Evolutionary conservation across 2,113 vertebrate species (phyloP).

Genomic region (Atractosteus spatula): DNA sequence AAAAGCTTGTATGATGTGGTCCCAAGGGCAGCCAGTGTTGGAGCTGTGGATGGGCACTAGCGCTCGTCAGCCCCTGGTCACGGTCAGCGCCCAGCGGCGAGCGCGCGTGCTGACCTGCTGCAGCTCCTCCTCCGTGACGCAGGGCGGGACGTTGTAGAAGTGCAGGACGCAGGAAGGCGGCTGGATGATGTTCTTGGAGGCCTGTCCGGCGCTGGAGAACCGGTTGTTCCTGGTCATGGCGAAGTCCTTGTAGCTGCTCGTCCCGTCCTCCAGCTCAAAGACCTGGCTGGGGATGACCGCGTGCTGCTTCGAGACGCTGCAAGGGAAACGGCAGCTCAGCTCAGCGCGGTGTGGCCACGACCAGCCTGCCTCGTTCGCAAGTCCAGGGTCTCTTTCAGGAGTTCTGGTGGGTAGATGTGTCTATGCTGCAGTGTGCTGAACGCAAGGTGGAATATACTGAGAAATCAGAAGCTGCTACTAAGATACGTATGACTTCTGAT

Average conservation of each 20-base stretch:
- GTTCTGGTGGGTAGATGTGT: too few species aligned
- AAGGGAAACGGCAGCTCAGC: neutral
- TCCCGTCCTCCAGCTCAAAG: conserved; percentile 89
- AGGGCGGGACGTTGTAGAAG: conserved; percentile 90
- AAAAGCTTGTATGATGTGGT: too few species aligned
- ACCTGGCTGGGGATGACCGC: conserved; percentile 95
- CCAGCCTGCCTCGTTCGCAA: neutral
- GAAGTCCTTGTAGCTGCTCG: conserved; percentile 96
- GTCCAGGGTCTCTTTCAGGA: too few species aligned
- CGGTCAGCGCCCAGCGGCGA: neutral
- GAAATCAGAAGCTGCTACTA: too few species aligned
- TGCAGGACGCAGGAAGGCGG: conserved; percentile 93
- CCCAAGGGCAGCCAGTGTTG: too few species aligned
- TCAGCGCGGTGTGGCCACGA: neutral
- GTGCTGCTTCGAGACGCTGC: conserved; percentile 90
- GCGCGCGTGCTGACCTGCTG: conserved; percentile 72
- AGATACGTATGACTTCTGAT: neutral
- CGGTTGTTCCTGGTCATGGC: conserved; percentile 96
- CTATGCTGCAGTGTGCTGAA: too few species aligned
- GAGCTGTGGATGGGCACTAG: too few species aligned
- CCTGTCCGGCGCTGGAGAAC: conserved; percentile 92
- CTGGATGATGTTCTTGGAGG: conserved; percentile 96
- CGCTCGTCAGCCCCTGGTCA: too few species aligned
- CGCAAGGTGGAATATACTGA: too few species aligned
- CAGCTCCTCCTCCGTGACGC: conserved; percentile 85